Percentiles rank a stretch among this genome's conserved stretches.
Evolutionary conservation across 2,113 vertebrate species (phyloP).

Genomic region (Corvus moneduloides): DNA sequence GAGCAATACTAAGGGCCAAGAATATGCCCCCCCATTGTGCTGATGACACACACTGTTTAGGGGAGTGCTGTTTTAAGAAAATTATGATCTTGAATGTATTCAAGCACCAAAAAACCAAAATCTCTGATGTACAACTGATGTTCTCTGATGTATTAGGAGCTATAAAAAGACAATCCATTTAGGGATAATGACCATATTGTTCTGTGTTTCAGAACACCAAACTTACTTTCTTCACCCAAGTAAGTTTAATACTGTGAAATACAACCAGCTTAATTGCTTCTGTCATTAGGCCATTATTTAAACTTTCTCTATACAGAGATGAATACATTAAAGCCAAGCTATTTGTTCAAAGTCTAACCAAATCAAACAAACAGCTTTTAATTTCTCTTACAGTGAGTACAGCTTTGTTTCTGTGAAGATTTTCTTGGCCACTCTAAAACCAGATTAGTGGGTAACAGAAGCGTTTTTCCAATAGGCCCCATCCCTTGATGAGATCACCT

Average conservation of each 20-base stretch:
- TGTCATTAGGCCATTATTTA: background rate
- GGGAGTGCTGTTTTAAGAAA: background rate
- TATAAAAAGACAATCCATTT: background rate
- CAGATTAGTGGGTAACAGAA: background rate
- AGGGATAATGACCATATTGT: background rate
- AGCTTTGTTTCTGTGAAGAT: background rate
- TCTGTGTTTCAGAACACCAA: background rate
- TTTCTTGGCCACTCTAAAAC: background rate
- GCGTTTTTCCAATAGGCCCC: background rate
- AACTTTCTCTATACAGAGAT: background rate
- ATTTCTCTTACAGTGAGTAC: background rate
- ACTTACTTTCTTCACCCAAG: background rate
- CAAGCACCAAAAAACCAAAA: background rate
- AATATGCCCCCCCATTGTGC: background rate
- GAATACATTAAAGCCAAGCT: background rate
- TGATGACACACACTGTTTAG: background rate
- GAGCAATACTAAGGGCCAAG: background rate
- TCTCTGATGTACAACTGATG: background rate
- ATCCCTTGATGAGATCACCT: background rate
- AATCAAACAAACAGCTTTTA: background rate
- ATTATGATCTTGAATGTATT: background rate
- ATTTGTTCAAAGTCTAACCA: background rate
- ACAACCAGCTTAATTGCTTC: background rate
- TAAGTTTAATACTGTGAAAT: background rate
- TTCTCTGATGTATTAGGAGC: background rate